phyloP scores from a whole-genome alignment of 2,113 vertebrate species.

The Irena cyanogastra region DNA sequence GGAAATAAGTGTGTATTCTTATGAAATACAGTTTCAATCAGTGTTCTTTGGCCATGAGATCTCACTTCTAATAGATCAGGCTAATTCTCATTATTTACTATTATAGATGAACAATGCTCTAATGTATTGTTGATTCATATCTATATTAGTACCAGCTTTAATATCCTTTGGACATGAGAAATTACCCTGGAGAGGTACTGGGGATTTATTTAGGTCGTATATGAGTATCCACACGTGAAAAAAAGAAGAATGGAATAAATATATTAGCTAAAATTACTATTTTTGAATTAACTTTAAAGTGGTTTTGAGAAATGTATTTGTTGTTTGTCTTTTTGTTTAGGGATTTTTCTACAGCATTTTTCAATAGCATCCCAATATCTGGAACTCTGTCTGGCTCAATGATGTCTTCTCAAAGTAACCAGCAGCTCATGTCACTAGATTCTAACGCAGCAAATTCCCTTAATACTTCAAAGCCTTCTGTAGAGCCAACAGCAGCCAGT shows the following conservation, averaged over 20 bases:
- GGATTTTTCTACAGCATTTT: slow-evolving; percentile 97
- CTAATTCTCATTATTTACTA: background rate
- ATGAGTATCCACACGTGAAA: background rate
- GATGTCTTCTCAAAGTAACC: slow-evolving; percentile 86
- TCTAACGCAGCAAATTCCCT: slow-evolving; percentile 82
- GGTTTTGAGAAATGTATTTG: background rate
- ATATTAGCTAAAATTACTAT: background rate
- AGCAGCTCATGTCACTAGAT: slow-evolving; percentile 87
- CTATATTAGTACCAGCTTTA: background rate
- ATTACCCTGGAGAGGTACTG: background rate
- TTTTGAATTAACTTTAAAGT: background rate
- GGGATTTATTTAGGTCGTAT: background rate
- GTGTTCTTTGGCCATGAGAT: background rate
- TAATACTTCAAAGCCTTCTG: slow-evolving; percentile 75
- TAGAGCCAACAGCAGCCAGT: slow-evolving; percentile 76
- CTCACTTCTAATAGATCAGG: background rate
- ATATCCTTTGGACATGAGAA: background rate
- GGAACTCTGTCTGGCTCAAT: slow-evolving; percentile 86
- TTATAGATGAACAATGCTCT: background rate
- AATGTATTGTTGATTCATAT: background rate
- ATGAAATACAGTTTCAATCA: background rate
- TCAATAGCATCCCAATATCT: slow-evolving; percentile 94
- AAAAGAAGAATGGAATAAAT: background rate
- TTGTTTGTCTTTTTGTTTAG: slow-evolving; percentile 63
- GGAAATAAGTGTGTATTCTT: background rate